Conservation (phyloP, 2,797 vertebrate genomes). For the Sebastes nivosus region DNA sequence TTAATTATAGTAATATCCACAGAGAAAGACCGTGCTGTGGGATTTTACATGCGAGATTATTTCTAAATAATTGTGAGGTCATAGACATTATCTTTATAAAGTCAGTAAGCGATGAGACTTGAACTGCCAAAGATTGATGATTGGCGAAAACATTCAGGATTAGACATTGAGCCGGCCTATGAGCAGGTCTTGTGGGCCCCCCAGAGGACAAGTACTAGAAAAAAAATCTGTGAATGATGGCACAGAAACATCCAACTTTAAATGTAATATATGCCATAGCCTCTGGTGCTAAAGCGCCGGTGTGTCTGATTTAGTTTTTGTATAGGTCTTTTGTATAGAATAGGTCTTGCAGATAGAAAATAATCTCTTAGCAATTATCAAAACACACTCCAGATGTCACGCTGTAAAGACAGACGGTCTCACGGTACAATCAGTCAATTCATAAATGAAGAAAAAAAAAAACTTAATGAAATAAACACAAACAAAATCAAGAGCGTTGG, state of each 20-base stretch:
- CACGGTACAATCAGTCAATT: slow-evolving; percentile 35
- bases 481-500: slow-evolving; percentile 38
- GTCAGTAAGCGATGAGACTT: not conserved
- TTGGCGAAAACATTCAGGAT: not conserved
- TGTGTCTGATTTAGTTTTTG: slow-evolving; percentile 35
- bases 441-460: slow-evolving; percentile 11
- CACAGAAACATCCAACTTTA: slow-evolving; percentile 11
- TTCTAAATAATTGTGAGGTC: slow-evolving; percentile 2
- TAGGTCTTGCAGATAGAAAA: slow-evolving; percentile 39
- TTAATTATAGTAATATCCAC: not conserved
- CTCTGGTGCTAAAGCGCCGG: slow-evolving; percentile 26
- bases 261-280: not conserved
- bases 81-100: not conserved
- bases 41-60: not conserved
- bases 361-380: slow-evolving; percentile 56
- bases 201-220: slow-evolving; percentile 51
- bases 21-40: not conserved
- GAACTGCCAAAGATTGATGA: not conserved
- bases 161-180: slow-evolving; percentile 7
- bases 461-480: slow-evolving; percentile 39
- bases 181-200: slow-evolving; percentile 58
- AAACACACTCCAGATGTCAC: slow-evolving; percentile 55
- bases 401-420: slow-evolving; percentile 45
- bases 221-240: not conserved
- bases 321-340: slow-evolving; percentile 30